phyloP scores from a whole-genome alignment of 2,797 vertebrate species.

The Chiloscyllium punctatum region DNA sequence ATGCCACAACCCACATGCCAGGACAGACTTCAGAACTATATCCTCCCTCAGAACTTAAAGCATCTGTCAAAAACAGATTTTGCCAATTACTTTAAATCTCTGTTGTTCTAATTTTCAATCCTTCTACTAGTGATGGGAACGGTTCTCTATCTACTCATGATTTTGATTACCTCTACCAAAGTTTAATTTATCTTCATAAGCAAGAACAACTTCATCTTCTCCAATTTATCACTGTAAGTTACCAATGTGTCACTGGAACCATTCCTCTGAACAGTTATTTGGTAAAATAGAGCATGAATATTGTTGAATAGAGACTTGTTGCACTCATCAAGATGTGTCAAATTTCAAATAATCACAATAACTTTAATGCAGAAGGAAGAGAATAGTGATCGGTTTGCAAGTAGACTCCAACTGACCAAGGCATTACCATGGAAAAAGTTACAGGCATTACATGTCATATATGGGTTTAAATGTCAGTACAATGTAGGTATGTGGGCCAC shows the following conservation, averaged over 20 bases:
- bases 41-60: neutral
- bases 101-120: neutral
- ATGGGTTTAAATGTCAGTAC: no score
- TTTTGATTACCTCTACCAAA: neutral
- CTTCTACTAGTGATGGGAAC: neutral
- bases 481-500: no score
- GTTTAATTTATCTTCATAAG: neutral
- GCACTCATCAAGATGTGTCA: no score
- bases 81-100: neutral
- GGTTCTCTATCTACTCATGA: neutral
- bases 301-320: no score
- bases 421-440: no score
- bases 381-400: no score
- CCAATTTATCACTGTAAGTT: neutral
- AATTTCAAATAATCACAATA: no score
- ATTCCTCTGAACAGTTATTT: no score
- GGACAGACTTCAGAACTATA: neutral
- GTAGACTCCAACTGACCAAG: no score
- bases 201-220: neutral
- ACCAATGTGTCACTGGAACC: neutral
- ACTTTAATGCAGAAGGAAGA: no score
- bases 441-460: no score
- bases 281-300: no score
- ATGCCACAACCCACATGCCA: neutral
- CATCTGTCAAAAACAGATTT: neutral